Evolutionary conservation across 2,113 vertebrate genomes (phyloP), one percentile per base, ranked within the genome.

Genomic region (Hylia prasina): DNA sequence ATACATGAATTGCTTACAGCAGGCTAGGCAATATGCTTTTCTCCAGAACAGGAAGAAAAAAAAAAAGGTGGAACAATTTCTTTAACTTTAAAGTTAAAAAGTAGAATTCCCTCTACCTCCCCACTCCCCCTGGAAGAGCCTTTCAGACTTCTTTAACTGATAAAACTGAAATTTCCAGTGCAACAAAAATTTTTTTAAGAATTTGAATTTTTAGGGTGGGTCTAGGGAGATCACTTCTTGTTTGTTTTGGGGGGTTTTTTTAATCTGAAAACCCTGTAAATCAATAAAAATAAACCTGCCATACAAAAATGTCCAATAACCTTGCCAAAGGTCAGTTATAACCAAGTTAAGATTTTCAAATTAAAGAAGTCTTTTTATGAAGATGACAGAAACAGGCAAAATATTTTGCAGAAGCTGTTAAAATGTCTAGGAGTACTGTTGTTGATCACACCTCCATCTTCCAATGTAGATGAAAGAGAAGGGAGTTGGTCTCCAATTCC

Each of bases 121-220:
- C 0, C 3, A 3, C 4, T 23, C 11, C 13, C 2, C 15, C 5
- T 19, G 61, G 56, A 76, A 45, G 2, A 85, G 7, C 2, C 5
- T 88, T 90, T 86, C 17, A 66, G 28, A 31, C 6, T 82, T 66
- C 21, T 75, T 85, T 58, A 76, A 42, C 15, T 75, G 25, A 15
- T 79, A 47, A 76, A 71, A 54, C 12, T 89, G 44, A 80, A 58
- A 51, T 42, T 72, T 89, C 4, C 7, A 21, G 10, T 40, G 7
- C 5, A 63, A 63, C 39, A 83, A 6, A 72, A n/a, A 42, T 13
- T 48, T 48, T 24, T 48, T 39, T 10, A 58, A 72, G 28, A 87
- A 83, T 50, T 58, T 33, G 1, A 28, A 33, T 64, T 64, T 64
- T 76, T 3, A 7, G 9, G 4, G 5, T 54, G 22, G 22, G 11